A percentile compares a stretch with the other conserved stretches of the same genome.
Conservation (phyloP, 37 sponge, comb jelly and placozoan species). For the Amphimedon queenslandica region DNA sequence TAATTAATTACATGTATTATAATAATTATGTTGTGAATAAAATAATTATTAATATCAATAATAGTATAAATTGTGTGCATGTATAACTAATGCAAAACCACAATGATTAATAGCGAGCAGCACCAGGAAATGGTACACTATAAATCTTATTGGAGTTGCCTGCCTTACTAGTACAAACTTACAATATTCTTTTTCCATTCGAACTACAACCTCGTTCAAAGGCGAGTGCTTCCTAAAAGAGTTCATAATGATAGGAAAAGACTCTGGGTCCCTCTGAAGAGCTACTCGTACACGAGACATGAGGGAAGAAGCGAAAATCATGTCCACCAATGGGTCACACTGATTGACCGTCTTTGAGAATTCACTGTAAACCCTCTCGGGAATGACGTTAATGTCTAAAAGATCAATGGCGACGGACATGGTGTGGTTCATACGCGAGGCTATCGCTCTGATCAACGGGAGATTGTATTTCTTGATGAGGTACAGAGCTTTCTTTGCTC, state of each 20-base stretch:
- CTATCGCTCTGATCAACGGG: neutral
- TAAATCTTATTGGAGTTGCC: no score
- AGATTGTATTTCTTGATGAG: neutral
- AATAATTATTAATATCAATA: no score
- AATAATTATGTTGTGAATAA: no score
- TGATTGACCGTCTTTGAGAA: neutral
- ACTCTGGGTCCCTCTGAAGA: neutral
- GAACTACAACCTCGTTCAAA: neutral
- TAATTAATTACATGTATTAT: no score
- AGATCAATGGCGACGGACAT: neutral
- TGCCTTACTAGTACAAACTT: no score
- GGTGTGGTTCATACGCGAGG: neutral
- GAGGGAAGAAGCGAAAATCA: neutral
- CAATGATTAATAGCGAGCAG: no score
- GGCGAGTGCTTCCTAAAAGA: neutral
- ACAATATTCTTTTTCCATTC: neutral
- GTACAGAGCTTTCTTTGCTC: neutral
- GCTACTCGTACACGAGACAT: neutral
- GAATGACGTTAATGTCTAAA: neutral
- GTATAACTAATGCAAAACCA: no score
- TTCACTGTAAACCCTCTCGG: neutral
- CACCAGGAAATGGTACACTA: no score
- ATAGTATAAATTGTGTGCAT: no score
- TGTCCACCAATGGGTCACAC: neutral
- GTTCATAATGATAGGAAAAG: neutral